These are phyloP conservation scores for Calvadosia cruxmelitensis DNA, from an alignment of 30 jellyfish, hydroid and myxozoan genomes.

Conservation along the genomic window DNA sequence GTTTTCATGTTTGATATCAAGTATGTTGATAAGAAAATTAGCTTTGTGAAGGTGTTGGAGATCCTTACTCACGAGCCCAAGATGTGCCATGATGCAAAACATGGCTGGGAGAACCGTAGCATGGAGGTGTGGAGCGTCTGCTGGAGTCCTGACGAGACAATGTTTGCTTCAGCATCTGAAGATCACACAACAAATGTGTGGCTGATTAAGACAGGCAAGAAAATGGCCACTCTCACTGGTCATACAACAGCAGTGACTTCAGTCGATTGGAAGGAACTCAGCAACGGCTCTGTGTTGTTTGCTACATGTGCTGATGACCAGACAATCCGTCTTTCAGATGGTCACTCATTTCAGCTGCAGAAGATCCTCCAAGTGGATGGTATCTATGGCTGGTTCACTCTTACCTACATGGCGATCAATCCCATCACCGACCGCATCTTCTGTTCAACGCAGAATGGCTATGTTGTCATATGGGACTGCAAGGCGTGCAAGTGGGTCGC, in stretches of 20 bases:
- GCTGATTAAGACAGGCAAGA: conserved; percentile 17
- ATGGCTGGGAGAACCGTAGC: conserved; percentile 12
- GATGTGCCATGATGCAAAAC: neutral
- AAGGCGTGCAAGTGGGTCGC: conserved; percentile 9
- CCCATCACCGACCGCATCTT: conserved; percentile 25
- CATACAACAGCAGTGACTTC: conserved; percentile 93
- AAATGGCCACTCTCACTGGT: conserved; percentile 40
- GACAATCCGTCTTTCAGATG: conserved; percentile 65
- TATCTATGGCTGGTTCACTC: conserved; percentile 86
- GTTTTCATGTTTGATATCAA: conserved; percentile 27
- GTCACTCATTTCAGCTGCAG: conserved; percentile 32
- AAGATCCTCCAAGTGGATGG: conserved; percentile 22
- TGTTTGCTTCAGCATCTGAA: conserved; percentile 84
- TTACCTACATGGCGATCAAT: conserved; percentile 56
- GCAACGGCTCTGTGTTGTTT: conserved; percentile 13
- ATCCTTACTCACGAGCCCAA: conserved; percentile 33
- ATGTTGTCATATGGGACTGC: conserved; percentile 54
- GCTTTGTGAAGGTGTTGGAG: neutral
- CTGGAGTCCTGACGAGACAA: conserved; percentile 51
- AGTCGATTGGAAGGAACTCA: conserved; percentile 58
- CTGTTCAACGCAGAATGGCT: conserved; percentile 87
- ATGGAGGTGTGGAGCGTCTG: conserved; percentile 92
- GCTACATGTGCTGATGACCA: conserved; percentile 96
- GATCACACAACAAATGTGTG: conserved; percentile 33
- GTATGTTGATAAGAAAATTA: neutral